These are phyloP conservation scores for Drosophila busckii DNA, from an alignment of 1,140 invertebrate species.

Conservation along the genomic window DNA sequence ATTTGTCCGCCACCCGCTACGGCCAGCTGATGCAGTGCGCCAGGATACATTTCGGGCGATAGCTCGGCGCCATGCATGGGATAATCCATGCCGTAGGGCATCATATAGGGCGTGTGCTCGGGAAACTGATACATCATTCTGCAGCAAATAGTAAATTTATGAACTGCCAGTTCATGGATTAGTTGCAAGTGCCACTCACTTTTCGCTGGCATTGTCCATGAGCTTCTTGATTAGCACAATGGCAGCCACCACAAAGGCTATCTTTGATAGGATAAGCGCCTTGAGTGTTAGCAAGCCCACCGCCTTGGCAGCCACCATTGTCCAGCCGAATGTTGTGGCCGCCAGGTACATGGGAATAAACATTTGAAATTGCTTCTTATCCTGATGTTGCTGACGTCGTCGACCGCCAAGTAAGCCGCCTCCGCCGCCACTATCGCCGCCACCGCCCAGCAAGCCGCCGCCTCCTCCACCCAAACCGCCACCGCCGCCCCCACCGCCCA, in stretches of 20 bases:
- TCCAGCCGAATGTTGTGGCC: conserved; percentile 82
- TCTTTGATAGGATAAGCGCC: conserved; percentile 82
- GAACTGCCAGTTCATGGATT: background rate
- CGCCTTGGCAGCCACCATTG: conserved; percentile 81
- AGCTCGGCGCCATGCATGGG: conserved; percentile 59
- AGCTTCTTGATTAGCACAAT: conserved; percentile 82
- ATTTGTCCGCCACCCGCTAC: conserved; percentile 50
- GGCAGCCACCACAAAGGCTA: conserved; percentile 82
- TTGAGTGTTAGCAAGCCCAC: conserved; percentile 82
- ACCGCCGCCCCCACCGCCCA: conserved; percentile 18
- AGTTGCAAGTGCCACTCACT: conserved; percentile 33
- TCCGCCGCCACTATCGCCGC: conserved; percentile 72
- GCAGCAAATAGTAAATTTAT: background rate
- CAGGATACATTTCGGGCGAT: conserved; percentile 48
- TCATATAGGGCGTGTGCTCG: conserved; percentile 76
- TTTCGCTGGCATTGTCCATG: conserved; percentile 79
- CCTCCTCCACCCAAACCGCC: conserved; percentile 29
- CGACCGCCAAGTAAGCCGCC: conserved; percentile 77
- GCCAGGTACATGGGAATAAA: conserved; percentile 83
- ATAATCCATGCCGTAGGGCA: conserved; percentile 76
- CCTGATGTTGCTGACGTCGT: conserved; percentile 43
- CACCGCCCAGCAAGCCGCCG: conserved; percentile 27
- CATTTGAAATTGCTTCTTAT: conserved; percentile 82
- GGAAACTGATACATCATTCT: conserved; percentile 76
- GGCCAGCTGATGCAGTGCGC: conserved; percentile 50